Evolutionary conservation across 2,888 invertebrate species (phyloP).

Genomic region (Heliconius cydno): DNA sequence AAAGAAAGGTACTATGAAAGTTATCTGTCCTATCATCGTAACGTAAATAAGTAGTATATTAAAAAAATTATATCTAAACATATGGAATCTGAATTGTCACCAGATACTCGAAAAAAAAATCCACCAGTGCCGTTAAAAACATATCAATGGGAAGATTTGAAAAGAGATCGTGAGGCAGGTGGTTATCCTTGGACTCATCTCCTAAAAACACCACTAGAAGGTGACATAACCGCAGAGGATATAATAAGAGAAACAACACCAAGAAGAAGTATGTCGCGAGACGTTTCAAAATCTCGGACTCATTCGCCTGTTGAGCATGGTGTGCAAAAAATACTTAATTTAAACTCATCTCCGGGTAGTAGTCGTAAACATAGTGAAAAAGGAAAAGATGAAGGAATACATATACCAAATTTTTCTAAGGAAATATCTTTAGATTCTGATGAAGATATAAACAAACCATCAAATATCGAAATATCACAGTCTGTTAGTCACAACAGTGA

Average conservation of each 20-base stretch:
- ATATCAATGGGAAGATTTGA: slow-evolving; percentile 92
- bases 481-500: slow-evolving; percentile 63
- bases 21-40: slow-evolving; percentile 50
- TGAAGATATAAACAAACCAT: slow-evolving; percentile 67
- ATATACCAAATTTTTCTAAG: slow-evolving; percentile 80
- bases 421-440: slow-evolving; percentile 77
- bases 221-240: slow-evolving; percentile 79
- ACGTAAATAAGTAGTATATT: slow-evolving; percentile 20
- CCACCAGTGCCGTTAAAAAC: slow-evolving; percentile 90
- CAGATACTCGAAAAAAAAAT: slow-evolving; percentile 76
- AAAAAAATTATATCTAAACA: slow-evolving; percentile 63
- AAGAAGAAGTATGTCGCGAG: slow-evolving; percentile 78
- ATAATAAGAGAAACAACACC: slow-evolving; percentile 77
- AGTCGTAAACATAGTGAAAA: slow-evolving; percentile 78
- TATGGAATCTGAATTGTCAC: slow-evolving; percentile 82
- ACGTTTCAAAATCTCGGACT: slow-evolving; percentile 75
- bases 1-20: slow-evolving; percentile 51
- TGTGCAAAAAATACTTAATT: slow-evolving; percentile 72
- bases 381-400: slow-evolving; percentile 75
- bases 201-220: slow-evolving; percentile 85
- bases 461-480: slow-evolving; percentile 59
- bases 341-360: slow-evolving; percentile 80
- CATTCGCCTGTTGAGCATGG: slow-evolving; percentile 71
- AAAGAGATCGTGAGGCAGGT: slow-evolving; percentile 87
- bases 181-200: slow-evolving; percentile 93